A percentile compares a stretch with the other conserved stretches of the same genome.
Evolutionary conservation across 2,113 vertebrate genomes (phyloP).

Genomic region (Lepisosteus oculatus): DNA sequence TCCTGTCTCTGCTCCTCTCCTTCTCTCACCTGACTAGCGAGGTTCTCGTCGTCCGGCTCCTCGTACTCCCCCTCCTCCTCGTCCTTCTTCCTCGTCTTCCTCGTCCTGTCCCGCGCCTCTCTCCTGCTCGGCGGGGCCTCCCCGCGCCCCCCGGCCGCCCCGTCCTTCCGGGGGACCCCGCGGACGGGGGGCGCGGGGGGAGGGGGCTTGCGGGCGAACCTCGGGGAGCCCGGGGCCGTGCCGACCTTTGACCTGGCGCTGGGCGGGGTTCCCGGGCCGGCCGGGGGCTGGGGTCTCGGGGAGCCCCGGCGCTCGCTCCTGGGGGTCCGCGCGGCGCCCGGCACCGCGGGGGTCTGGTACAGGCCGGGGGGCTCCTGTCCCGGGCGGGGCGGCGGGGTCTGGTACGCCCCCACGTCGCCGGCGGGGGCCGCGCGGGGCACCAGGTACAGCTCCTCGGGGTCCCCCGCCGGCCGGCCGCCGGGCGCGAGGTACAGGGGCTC

Average conservation of each 20-base stretch:
- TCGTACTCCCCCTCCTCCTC: constrained; percentile 33
- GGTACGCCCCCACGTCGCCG: constrained; percentile 66
- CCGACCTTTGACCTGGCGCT: constrained; percentile 56
- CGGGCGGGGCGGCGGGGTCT: constrained; percentile 48
- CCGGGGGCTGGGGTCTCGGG: constrained; percentile 45
- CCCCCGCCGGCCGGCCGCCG: too few species aligned
- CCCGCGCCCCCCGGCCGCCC: constrained; percentile 11
- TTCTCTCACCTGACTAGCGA: constrained; percentile 50
- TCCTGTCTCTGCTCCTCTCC: background rate
- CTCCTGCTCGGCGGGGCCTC: constrained; percentile 7
- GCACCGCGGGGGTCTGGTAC: constrained; percentile 59
- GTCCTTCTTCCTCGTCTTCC: constrained; percentile 29
- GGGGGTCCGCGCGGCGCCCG: constrained; percentile 45
- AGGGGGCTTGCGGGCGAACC: constrained; percentile 60
- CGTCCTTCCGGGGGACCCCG: constrained; percentile 65
- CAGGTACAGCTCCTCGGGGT: constrained; percentile 60
- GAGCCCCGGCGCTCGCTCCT: constrained; percentile 42
- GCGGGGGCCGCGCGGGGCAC: constrained; percentile 57
- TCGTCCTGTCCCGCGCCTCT: background rate
- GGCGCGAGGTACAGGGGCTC: too few species aligned
- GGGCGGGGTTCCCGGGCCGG: constrained; percentile 43
- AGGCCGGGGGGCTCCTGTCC: constrained; percentile 42
- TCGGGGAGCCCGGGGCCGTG: constrained; percentile 58
- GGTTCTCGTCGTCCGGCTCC: constrained; percentile 27
- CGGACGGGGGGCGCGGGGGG: constrained; percentile 70